phyloP scores from a whole-genome alignment of 2,797 vertebrate species.

The Enteromius viviparus region DNA sequence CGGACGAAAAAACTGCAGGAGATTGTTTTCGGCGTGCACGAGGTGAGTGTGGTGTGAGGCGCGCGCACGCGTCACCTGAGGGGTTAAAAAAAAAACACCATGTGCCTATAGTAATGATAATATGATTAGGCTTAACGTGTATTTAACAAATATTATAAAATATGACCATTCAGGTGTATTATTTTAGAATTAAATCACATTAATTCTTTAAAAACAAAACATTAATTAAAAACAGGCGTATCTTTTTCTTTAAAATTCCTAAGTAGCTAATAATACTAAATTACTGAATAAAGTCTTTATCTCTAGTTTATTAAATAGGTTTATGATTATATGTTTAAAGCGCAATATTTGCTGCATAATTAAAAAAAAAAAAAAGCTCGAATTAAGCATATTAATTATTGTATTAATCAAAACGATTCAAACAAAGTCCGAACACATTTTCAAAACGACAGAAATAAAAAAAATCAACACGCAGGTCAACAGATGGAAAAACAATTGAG shows the following conservation, averaged over 20 bases:
- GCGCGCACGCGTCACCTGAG: constrained; percentile 46
- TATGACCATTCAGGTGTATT: background rate
- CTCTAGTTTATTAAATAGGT: background rate
- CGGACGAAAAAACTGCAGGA: constrained; percentile 23
- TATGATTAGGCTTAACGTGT: background rate
- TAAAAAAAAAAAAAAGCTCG: no score
- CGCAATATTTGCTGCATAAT: background rate
- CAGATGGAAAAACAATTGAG: constrained; percentile 57
- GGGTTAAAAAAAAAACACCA: constrained; percentile 2
- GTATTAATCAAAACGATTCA: background rate
- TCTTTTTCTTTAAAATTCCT: background rate
- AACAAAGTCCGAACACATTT: constrained; percentile 1
- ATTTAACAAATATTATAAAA: background rate
- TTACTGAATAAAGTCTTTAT: background rate
- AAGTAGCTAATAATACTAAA: background rate
- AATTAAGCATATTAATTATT: background rate
- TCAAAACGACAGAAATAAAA: background rate
- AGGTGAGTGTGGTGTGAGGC: constrained; percentile 48
- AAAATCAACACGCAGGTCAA: constrained; percentile 25
- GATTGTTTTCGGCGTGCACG: constrained; percentile 49
- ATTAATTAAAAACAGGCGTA: background rate
- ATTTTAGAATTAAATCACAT: background rate
- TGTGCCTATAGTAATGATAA: background rate
- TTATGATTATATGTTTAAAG: background rate
- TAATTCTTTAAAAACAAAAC: background rate